A percentile compares a stretch with the other conserved stretches of the same genome.
These are phyloP conservation scores for Pseudomugil gertrudae DNA, from an alignment of 2,797 vertebrate genomes.

Conservation along the genomic window DNA sequence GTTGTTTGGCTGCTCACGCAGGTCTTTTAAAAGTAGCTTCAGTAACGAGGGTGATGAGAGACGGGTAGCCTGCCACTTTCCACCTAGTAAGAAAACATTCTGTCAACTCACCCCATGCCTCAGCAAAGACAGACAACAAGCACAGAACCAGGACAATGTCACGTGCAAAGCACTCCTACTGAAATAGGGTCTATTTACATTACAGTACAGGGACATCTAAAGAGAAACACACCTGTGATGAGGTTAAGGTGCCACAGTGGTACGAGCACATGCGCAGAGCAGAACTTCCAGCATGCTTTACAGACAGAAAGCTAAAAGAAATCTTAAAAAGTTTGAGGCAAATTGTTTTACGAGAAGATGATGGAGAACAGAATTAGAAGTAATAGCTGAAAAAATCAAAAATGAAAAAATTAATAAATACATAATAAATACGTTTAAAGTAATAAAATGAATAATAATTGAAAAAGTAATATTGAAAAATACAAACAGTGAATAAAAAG, in stretches of 20 bases:
- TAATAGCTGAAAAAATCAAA: slow-evolving; percentile 4
- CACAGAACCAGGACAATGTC: neutral
- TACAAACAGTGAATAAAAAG: slow-evolving; percentile 21
- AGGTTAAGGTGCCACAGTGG: slow-evolving; percentile 32
- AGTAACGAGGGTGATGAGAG: too few relatives aligned
- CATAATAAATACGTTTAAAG: too few relatives aligned
- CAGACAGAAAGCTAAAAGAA: slow-evolving; percentile 31
- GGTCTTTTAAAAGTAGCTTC: too few relatives aligned
- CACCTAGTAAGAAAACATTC: too few relatives aligned
- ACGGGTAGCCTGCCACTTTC: too few relatives aligned
- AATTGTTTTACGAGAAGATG: slow-evolving; percentile 32
- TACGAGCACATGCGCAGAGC: slow-evolving; percentile 40
- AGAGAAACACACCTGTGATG: slow-evolving; percentile 49
- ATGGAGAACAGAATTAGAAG: slow-evolving; percentile 1
- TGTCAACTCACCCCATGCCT: too few relatives aligned
- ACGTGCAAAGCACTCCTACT: neutral
- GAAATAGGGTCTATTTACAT: neutral
- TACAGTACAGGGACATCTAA: neutral
- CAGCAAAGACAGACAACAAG: too few relatives aligned
- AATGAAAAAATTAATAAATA: too few relatives aligned
- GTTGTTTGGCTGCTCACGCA: too few relatives aligned
- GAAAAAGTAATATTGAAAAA: slow-evolving; percentile 6
- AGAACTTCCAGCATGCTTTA: slow-evolving; percentile 41
- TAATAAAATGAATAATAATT: too few relatives aligned
- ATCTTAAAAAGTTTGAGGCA: slow-evolving; percentile 12